phyloP scores from a whole-genome alignment of 2,113 vertebrate genomes.

The Phalacrocorax pelagicus region DNA sequence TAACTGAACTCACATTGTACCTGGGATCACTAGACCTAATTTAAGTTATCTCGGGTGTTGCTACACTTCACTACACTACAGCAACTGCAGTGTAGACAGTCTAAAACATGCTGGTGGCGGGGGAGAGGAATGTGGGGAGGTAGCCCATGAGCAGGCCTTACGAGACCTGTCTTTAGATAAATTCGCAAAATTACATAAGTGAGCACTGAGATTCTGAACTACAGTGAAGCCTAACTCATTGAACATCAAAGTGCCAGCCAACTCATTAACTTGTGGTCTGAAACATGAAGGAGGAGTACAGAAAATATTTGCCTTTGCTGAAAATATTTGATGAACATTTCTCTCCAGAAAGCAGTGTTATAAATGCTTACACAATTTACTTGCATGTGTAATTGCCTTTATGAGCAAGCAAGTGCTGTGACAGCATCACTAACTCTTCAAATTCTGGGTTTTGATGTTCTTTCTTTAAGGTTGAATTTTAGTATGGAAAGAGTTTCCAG shows the following conservation, averaged over 20 bases:
- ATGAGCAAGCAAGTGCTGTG: background rate
- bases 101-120: background rate
- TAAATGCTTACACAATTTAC: background rate
- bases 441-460: background rate
- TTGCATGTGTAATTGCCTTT: background rate
- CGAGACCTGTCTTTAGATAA: background rate
- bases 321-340: slow-evolving; percentile 24
- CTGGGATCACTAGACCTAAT: background rate
- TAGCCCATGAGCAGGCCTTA: background rate
- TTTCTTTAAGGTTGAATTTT: background rate
- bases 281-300: slow-evolving; percentile 11
- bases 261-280: slow-evolving; percentile 15
- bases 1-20: background rate
- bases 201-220: background rate
- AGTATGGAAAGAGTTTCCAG: background rate
- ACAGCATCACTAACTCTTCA: background rate
- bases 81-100: background rate
- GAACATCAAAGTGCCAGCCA: slow-evolving; percentile 18
- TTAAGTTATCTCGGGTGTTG: background rate
- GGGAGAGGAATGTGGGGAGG: background rate
- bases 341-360: background rate
- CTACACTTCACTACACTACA: background rate
- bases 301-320: slow-evolving; percentile 22
- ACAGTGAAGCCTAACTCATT: background rate
- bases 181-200: background rate